These are phyloP conservation scores for Conus canariensis DNA, from an alignment of 2,888 invertebrate genomes.

Conservation along the genomic window DNA sequence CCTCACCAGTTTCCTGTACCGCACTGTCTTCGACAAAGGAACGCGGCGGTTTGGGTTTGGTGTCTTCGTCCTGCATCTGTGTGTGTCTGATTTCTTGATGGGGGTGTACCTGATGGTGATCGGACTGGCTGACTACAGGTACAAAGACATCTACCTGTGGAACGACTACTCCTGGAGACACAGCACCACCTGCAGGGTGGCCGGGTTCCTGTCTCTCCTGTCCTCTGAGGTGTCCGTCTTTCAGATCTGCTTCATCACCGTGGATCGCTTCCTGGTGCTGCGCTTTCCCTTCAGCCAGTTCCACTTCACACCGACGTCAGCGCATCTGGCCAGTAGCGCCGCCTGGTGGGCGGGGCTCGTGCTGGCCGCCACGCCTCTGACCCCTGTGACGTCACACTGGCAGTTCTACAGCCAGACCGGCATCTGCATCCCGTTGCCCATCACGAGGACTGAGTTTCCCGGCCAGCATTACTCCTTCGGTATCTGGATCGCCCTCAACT, in stretches of 20 bases:
- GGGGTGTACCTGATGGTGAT: constrained; percentile 59
- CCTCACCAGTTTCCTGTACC: background rate
- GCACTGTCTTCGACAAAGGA: background rate
- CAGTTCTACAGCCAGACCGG: too few relatives aligned
- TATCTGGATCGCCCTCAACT: too few relatives aligned
- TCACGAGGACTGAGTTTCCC: too few relatives aligned
- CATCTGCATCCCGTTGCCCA: too few relatives aligned
- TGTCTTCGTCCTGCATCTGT: constrained; percentile 42
- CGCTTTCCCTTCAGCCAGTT: constrained; percentile 81
- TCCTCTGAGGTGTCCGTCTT: background rate
- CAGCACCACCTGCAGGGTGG: constrained; percentile 72
- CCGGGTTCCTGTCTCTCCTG: background rate
- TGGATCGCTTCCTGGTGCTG: constrained; percentile 82
- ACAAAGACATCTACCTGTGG: constrained; percentile 59
- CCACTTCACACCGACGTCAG: constrained; percentile 58
- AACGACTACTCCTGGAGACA: constrained; percentile 57
- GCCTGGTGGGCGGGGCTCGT: too few relatives aligned
- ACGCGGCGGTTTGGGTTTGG: constrained; percentile 6
- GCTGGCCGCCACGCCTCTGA: too few relatives aligned
- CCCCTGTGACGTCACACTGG: too few relatives aligned
- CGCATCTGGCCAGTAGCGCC: constrained; percentile 53
- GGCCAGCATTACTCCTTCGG: too few relatives aligned
- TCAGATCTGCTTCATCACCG: background rate
- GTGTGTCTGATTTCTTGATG: constrained; percentile 54
- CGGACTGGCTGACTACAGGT: constrained; percentile 55